Evolutionary conservation across 2,888 invertebrate genomes (phyloP), one percentile per base, ranked within the genome.

Genomic region (Melipona beecheii): DNA sequence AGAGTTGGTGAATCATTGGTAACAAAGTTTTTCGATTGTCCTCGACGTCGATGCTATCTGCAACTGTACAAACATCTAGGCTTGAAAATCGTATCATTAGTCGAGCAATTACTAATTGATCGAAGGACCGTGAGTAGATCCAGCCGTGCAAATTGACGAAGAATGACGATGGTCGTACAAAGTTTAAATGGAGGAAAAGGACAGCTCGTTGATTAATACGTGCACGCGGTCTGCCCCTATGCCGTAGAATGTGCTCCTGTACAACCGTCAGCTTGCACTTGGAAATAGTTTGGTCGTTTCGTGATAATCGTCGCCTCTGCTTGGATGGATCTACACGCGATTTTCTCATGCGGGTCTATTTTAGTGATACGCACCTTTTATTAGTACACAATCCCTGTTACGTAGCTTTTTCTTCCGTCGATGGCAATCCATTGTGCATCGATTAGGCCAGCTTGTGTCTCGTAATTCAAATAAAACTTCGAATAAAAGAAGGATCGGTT

Each of bases 311-410:
- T 77, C 54, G 56, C 68, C 68, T 74, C 54, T 77, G 75, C 64
- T 19, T 43, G 62, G 36, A 64, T 65, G 73, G 64, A 49, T 78
- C 66, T 70, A 81, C 56, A 24, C 64, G 58, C 56, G 58, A 58
- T 83, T 87, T 89, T 87, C 90, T 80, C 89, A 91, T 91, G 91
- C 91, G 91, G 91, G 91, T 75, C 78, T 81, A 89, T 83, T 91
- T 86, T 88, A 81, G 66, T 54, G 69, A 76, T 87, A 43, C 36
- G n/a, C 66, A 75, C 82, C 58, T 75, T 87, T 83, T 86, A 87
- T 90, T 89, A 73, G 56, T 71, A 75, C 66, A 90, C 83, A 89
- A 88, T 89, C 76, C 68, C 79, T 69, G 77, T 83, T 85, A 69
- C 78, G 80, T 71, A 70, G 54, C 43, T 74, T 65, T 75, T 84